Base-by-base conservation (phyloP, 2,888 invertebrate species). In the Anodontia alba region DNA sequence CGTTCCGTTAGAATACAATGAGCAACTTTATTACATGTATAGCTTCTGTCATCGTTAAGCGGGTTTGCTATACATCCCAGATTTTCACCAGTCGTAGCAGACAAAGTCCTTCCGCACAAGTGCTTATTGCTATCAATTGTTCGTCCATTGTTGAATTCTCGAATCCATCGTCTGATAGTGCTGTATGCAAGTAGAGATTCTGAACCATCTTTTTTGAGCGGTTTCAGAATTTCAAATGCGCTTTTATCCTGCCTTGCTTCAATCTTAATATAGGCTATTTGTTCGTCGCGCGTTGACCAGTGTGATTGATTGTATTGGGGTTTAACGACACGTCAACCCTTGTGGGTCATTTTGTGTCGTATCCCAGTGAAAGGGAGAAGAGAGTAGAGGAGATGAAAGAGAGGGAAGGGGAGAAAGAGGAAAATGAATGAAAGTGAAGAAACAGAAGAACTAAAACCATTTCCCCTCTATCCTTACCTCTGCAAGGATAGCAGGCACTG, bases 191-290 rank as follows among this genome's bases (percentile, higher is more conserved):
- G 54, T 57, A 36, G 3, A 73, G 36, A 54, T n/a, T 2, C 38
- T 57, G 38, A 33, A 57, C 12, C 36, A 73, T 57, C 73, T 57
- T 57, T 38, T 36, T 73, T n/a, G 1, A 54, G 54, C 1, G 36
- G 23, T 54, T 73, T 73, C 10, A 57, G 57, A 36, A 73, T 73
- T 57, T 54, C 73, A 23, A 23, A 20, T 38, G 38, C 26, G 54
- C 57, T 73, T 54, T 54, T 54, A 2, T 57, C 73, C 15, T 23
- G n/a, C 20, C 57, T 57, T 57, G 54, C 26, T 51, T 71, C 71
- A 31, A 49, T n/a, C 33, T 71, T 71, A 20, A 71, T 71, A 46
- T 49, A 71, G 49, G 46, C 49, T 26, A 46, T 46, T n/a, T 71
- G 51, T 51, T 71, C 71, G 2, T 49, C 49, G 17, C 49, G 49